Base-by-base conservation (phyloP, 1,140 invertebrate species). In the Uloborus diversus region DNA sequence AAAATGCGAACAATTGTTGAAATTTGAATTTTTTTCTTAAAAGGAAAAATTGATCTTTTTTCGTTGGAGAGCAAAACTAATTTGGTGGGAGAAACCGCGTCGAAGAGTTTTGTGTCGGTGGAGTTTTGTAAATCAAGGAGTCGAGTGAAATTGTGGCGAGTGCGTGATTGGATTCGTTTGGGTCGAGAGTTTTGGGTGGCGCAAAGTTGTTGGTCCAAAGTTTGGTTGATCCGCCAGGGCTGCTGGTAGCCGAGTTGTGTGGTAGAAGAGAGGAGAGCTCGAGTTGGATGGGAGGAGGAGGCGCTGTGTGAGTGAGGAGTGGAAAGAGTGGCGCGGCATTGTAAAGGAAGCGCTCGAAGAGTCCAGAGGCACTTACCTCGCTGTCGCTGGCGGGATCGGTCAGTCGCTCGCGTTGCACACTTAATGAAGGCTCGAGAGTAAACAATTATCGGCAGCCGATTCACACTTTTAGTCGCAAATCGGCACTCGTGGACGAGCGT, bases 281-380 rank as follows among this genome's bases (percentile, higher is more conserved):
- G 71, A 62, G 59, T 62, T 64, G 59, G 71, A 64, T 75, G 73
- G 73, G 73, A 78, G 73, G 73, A 62, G 73, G 73, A 78, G 73
- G 73, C 73, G 73, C 73, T 79, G 76, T 69, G 23, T 59, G 64
- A n/a, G 73, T 61, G 73, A n/a, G n/a, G n/a, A n/a, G n/a, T n/a
- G 66, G 73, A 62, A 61, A 62, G 61, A 69, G 76, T 69, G 23
- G 59, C 51, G 32, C 35, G 30, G 32, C 56, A 79, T 49, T 79
- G 33, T 68, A 69, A 79, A 69, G 76, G 76, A 42, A 69, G 76
- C 64, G 35, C 56, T 68, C 51, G 51, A 23, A 68, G 51, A 59
- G 76, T 69, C 49, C 14, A 51, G 79, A 62, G 33, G 7, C 49
- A 70, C 70, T 69, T 35, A 51, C 51, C 69, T 61, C 27, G 49